Conservation (phyloP, 2,113 vertebrate species). For the Carassius auratus region DNA sequence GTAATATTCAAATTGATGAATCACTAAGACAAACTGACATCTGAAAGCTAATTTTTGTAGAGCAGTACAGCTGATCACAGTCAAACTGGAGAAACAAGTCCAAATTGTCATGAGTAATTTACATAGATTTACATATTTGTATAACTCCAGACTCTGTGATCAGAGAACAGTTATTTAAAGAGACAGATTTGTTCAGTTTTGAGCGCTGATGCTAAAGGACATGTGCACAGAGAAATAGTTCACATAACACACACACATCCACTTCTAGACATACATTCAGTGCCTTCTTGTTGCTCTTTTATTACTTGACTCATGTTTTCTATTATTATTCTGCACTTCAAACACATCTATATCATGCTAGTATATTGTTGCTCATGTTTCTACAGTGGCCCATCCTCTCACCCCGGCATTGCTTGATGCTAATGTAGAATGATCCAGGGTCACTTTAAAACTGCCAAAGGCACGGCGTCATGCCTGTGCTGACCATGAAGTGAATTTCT, state of each 20-base stretch:
- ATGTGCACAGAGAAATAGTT: background rate
- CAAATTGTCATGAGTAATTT: background rate
- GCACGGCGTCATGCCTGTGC: slow-evolving; percentile 8
- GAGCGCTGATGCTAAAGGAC: background rate
- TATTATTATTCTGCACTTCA: background rate
- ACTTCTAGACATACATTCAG: background rate
- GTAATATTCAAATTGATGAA: background rate
- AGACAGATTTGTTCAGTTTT: slow-evolving; percentile 7
- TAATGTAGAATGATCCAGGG: slow-evolving; percentile 32
- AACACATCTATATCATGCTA: background rate
- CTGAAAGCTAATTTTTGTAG: background rate
- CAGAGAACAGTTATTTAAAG: slow-evolving; percentile 4
- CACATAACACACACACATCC: background rate
- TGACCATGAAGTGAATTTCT: background rate
- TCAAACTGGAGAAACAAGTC: background rate
- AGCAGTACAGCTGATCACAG: background rate
- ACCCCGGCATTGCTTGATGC: background rate
- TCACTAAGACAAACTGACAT: background rate
- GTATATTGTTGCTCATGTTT: background rate
- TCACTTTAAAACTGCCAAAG: slow-evolving; percentile 24
- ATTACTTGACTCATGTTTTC: background rate
- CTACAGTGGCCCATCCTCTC: background rate
- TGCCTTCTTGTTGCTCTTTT: background rate
- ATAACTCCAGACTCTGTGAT: slow-evolving; percentile 9
- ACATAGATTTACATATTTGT: background rate